Evolutionary conservation across 2,888 invertebrate genomes (phyloP).

Genomic region (Cephalotes varians): DNA sequence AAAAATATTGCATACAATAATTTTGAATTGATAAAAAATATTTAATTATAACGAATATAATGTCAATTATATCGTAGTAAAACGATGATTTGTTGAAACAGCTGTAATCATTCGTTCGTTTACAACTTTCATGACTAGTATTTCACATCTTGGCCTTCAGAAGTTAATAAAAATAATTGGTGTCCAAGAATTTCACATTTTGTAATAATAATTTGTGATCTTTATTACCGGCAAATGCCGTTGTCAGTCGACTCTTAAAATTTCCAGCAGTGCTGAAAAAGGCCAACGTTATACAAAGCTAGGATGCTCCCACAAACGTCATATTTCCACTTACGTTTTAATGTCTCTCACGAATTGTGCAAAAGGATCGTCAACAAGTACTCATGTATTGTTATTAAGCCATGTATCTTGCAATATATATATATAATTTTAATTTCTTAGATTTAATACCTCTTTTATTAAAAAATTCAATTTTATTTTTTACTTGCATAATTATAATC

Average conservation of each 20-base stretch:
- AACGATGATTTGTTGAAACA: neutral
- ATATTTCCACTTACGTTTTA: conserved; percentile 45
- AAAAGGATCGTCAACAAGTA: conserved; percentile 26
- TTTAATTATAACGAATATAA: neutral
- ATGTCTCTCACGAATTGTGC: conserved; percentile 5
- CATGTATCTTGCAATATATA: neutral
- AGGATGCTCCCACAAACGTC: conserved; percentile 23
- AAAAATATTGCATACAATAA: neutral
- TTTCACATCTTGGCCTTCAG: conserved; percentile 1
- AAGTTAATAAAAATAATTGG: conserved; percentile 42
- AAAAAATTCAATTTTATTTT: neutral
- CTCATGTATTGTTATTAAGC: conserved; percentile 14
- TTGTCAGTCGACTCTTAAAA: conserved; percentile 33
- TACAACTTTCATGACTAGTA: neutral
- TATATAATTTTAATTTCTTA: neutral
- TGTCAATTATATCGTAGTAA: neutral
- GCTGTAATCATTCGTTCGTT: neutral
- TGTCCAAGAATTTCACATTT: conserved; percentile 21
- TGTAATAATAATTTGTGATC: conserved; percentile 6
- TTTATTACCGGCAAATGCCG: conserved; percentile 16
- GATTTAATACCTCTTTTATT: neutral
- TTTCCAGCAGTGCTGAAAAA: conserved; percentile 2
- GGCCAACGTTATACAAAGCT: conserved; percentile 11
- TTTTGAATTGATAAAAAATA: neutral
- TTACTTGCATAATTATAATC: neutral